Evolutionary conservation across 2,113 vertebrate genomes (phyloP).

Genomic region (Seriola aureovittata): DNA sequence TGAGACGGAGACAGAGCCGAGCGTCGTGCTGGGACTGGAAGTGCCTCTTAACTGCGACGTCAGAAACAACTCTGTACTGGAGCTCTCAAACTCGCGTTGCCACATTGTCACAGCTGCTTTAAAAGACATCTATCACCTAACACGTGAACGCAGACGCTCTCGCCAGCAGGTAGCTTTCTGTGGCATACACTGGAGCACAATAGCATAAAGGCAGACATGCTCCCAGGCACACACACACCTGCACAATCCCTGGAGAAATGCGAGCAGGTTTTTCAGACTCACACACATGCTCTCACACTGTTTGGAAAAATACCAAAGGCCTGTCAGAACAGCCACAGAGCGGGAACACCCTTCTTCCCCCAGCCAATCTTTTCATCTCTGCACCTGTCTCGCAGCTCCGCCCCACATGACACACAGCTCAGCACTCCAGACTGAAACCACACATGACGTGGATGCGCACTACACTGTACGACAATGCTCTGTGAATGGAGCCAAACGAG

Average conservation of each 20-base stretch:
- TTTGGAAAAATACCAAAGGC: slow-evolving; percentile 79
- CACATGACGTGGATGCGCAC: slow-evolving; percentile 18
- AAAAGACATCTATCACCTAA: slow-evolving; percentile 32
- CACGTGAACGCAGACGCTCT: slow-evolving; percentile 16
- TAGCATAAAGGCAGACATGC: slow-evolving; percentile 36
- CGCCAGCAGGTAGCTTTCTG: slow-evolving; percentile 19
- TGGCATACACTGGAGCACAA: not conserved
- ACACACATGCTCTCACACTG: slow-evolving; percentile 23
- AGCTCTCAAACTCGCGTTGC: slow-evolving; percentile 37
- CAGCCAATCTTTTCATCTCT: slow-evolving; percentile 73
- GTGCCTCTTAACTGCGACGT: not conserved
- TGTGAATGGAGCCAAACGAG: slow-evolving; percentile 28
- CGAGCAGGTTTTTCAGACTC: slow-evolving; percentile 53
- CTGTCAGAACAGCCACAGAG: slow-evolving; percentile 77
- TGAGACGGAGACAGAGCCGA: not conserved
- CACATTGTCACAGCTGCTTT: slow-evolving; percentile 5
- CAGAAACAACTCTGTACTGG: not conserved
- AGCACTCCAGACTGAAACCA: slow-evolving; percentile 37
- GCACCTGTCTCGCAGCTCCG: slow-evolving; percentile 71
- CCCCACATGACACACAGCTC: slow-evolving; percentile 60
- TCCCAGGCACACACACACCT: slow-evolving; percentile 63
- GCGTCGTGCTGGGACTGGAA: slow-evolving; percentile 1
- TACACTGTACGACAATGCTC: slow-evolving; percentile 31
- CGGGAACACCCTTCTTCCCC: slow-evolving; percentile 61
- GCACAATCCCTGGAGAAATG: slow-evolving; percentile 54